Evolutionary conservation across 2,888 invertebrate genomes (phyloP), one percentile per base, ranked within the genome.

Genomic region (Drosophila mayaguana): DNA sequence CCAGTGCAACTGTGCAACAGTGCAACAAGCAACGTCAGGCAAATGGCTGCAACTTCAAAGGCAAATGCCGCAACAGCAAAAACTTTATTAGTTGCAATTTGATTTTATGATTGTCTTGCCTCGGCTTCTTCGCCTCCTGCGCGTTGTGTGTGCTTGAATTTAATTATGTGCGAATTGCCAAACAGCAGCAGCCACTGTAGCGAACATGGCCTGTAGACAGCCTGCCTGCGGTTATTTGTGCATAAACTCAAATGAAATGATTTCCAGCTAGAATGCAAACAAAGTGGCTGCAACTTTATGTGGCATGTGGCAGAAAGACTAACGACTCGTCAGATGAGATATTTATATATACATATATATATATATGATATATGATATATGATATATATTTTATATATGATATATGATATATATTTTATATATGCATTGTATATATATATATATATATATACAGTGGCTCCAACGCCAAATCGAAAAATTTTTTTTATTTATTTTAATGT

Each of bases 51-150:
- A 63, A 60, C 60, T 53, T 78, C 73, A 75, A 75, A 75, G 75
- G 43, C 28, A 40, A 45, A 28, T 60, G 57, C 72, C 51, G 36
- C 75, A 72, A 40, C 55, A 43, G 43, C 56, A 43, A 43, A 43
- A 56, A 65, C 43, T 60, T 82, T 75, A 78, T 83, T 78, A 78
- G 78, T 76, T 85, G 83, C 66, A 78, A 85, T 80, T 83, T 78
- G 68, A 76, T 80, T 76, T 85, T 66, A 72, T 74, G 79, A 66
- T 40, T 48, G 38, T 43, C 45, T 63, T 63, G 67, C 55, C 54
- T 34, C 40, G 34, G 25, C 64, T 62, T 16, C 46, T 22, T 36
- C 25, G 16, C 34, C 40, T 16, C 28, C 25, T 16, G 42, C 40
- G 7, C 48, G 48, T 28, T 50, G 46, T 28, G 28, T 28, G 57